Conservation (phyloP, 2,797 vertebrate genomes). For the Falco novaeseelandiae region DNA sequence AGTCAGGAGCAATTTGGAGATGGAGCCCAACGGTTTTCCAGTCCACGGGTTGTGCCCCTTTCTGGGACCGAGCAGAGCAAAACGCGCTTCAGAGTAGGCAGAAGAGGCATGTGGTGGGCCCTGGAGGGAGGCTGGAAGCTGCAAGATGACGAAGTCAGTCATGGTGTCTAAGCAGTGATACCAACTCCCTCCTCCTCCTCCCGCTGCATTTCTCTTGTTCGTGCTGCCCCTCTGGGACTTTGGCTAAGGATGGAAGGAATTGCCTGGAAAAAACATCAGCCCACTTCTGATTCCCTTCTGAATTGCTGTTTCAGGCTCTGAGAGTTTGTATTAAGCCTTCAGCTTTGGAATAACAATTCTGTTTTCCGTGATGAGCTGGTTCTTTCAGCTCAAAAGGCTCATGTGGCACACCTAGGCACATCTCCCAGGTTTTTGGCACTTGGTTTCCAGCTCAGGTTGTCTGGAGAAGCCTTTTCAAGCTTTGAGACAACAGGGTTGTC, state of each 20-base stretch:
- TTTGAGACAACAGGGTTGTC: rapidly evolving
- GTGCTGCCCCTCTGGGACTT: constrained; percentile 16
- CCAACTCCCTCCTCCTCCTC: constrained; percentile 32
- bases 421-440: not conserved
- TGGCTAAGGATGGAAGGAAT: constrained; percentile 44
- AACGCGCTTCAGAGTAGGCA: not conserved
- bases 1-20: not conserved
- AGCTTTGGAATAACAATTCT: constrained; percentile 33
- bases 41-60: not conserved
- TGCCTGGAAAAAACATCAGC: constrained; percentile 55
- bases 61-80: not conserved
- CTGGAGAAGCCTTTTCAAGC: not conserved
- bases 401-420: not conserved
- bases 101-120: not conserved
- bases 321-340: constrained; percentile 19
- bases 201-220: not conserved
- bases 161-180: not conserved
- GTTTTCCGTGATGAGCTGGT: not conserved
- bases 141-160: not conserved
- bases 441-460: not conserved
- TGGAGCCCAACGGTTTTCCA: not conserved
- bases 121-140: constrained; percentile 16
- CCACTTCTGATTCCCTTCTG: constrained; percentile 43
- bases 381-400: not conserved
- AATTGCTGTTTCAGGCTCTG: constrained; percentile 17